Evolutionary conservation across 2,797 vertebrate species (phyloP).

Genomic region (Acanthis flammea): DNA sequence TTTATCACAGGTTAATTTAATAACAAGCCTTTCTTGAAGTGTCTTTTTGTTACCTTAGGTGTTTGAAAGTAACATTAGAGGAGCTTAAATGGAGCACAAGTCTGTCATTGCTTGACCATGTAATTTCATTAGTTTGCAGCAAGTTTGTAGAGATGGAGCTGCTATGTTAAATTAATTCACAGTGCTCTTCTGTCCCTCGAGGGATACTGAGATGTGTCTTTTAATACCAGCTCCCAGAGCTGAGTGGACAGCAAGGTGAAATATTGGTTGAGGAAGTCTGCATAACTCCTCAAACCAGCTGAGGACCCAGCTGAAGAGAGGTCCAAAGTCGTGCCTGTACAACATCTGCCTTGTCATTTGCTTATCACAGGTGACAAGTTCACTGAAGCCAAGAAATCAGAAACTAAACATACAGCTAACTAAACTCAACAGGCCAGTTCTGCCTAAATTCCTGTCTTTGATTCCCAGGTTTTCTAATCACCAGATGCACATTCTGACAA

Average conservation of each 20-base stretch:
- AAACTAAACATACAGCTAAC: background rate
- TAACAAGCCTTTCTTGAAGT: background rate
- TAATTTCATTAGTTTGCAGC: constrained; percentile 50
- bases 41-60: constrained; percentile 5
- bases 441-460: background rate
- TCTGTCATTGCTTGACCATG: constrained; percentile 14
- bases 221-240: background rate
- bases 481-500: background rate
- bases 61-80: background rate
- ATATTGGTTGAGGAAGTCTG: background rate
- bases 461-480: background rate
- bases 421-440: background rate
- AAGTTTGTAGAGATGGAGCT: constrained; percentile 10
- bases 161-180: constrained; percentile 50
- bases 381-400: background rate
- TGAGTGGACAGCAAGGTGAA: constrained; percentile 39
- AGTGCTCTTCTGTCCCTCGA: constrained; percentile 1
- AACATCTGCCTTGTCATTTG: accelerated
- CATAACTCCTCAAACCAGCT: background rate
- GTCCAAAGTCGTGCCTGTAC: background rate
- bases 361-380: background rate
- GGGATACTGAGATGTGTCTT: constrained; percentile 18
- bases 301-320: background rate
- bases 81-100: background rate
- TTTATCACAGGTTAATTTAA: background rate